phyloP scores from a whole-genome alignment of 2,797 vertebrate genomes.

The Syngnathus rostellatus region DNA sequence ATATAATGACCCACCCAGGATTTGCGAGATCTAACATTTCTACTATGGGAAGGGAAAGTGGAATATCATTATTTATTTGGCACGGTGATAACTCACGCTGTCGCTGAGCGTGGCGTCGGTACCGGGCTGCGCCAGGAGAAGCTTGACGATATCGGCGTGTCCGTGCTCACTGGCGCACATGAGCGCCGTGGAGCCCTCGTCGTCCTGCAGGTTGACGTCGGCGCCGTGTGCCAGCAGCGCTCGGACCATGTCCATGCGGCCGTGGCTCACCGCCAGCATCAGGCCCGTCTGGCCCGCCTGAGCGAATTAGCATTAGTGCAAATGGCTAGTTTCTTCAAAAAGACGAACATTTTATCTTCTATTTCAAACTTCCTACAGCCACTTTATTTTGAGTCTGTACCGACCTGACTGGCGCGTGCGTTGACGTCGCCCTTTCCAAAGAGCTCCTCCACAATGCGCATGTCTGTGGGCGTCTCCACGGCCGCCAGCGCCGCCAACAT shows the following conservation, averaged over 20 bases:
- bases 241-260: constrained; percentile 94
- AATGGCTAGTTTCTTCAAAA: no score
- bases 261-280: constrained; percentile 97
- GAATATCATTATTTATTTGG: no score
- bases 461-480: constrained; percentile 86
- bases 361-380: no score
- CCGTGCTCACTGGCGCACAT: constrained; percentile 98
- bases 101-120: constrained; percentile 88
- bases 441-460: constrained; percentile 88
- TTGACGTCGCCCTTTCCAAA: constrained; percentile 95
- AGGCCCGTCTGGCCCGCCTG: constrained; percentile 95
- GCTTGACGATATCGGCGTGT: constrained; percentile 92
- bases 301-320: no score
- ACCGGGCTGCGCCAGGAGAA: constrained; percentile 83
- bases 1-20: background rate
- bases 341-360: no score
- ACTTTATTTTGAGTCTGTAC: constrained; percentile 18
- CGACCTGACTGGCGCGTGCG: constrained; percentile 95
- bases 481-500: constrained; percentile 96
- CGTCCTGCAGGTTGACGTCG: constrained; percentile 92
- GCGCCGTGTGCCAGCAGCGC: constrained; percentile 86
- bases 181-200: constrained; percentile 93
- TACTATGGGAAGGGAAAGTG: no score
- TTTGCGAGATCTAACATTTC: no score
- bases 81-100: constrained; percentile 71